Base-by-base conservation (phyloP, 1,140 invertebrate genomes). In the Venustaconcha ellipsiformis region DNA sequence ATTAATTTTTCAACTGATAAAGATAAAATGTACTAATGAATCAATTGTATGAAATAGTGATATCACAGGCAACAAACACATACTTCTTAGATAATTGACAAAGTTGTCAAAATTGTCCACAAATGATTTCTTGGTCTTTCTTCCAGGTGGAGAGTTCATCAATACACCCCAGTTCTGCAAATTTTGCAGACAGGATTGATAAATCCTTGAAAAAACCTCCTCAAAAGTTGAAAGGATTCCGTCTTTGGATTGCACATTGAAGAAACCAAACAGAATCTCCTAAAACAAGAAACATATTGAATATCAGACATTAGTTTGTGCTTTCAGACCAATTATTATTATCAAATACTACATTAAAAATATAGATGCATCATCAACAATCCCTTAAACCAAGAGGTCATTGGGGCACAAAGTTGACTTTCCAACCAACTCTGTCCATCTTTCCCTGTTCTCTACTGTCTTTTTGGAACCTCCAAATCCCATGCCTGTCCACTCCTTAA, bases 201-300 rank as follows among this genome's bases (percentile, higher is more conserved):
- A 86, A 11, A 84, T 65, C n/a, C 70, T 79, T 20, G 75, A 70
- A 62, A 87, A 20, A 14, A 80, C 30, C 12, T 64, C 70, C 65
- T 86, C 76, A 71, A 87, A 80, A 57, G 79, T 80, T 14, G 76
- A 64, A 26, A 88, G 66, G 37, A 87, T 72, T 23, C 82, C 81
- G 60, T 63, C 55, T 57, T 72, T 26, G 23, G 78, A 74, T 14
- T 73, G 78, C 55, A 78, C 56, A 66, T 84, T 78, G 18, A 86
- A 62, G 5, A 78, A 70, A 71, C 84, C 84, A 79, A 83, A 82
- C 15, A 55, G 56, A 18, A 83, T 78, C 65, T 84, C 81, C 84
- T 86, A 59, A 58, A 73, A 69, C 5, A 71, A 57, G 20, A 67
- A 37, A 14, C 14, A 13, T 15, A 23, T 0, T 13, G 56, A 17